Evolutionary conservation across 2,888 invertebrate genomes (phyloP), one percentile per base, ranked within the genome.

Genomic region (Limnephilus auricula): DNA sequence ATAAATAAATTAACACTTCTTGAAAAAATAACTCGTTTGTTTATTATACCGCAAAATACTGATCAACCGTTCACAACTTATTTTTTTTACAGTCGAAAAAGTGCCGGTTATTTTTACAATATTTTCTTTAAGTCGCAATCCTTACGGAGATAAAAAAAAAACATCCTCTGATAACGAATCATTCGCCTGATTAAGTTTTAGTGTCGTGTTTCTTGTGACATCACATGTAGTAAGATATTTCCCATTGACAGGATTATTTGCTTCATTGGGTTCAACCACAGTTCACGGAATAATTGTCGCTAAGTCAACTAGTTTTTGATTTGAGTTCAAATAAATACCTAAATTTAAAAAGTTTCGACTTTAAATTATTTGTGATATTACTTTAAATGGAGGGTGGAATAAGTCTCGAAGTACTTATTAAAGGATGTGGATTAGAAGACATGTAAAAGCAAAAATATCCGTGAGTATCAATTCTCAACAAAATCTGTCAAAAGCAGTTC

Each of bases 201-300:
- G 25, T 6, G 18, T 25, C 65, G n/a, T 25, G 25, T 65, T 65
- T 65, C 65, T 25, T 25, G 9, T 65, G n/a, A 65, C 65, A 65
- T 65, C n/a, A 65, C 65, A 65, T 65, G 25, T 9, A 65, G 40
- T 40, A 6, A 10, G 10, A 40, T 10, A 45, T 65, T 65, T 6
- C 25, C 18, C 78, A 34, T 30, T 88, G 87, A 79, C 78, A 88
- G 87, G n/a, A 34, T 79, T 65, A 40, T 40, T 88, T 34, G 87
- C 10, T 65, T 87, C 65, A 87, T 34, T 87, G 65, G 34, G 25
- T 18, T 32, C 34, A 15, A 78, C 3, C 78, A 30, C 87, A 78
- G 87, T 65, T 87, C 87, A 87, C 34, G 86, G 50, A 86, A 65
- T 34, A 65, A 87, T 86, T 30, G 31, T 65, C 31, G 31, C 12